phyloP scores from a whole-genome alignment of 2,113 vertebrate species.

The Formicarius rufipectus region DNA sequence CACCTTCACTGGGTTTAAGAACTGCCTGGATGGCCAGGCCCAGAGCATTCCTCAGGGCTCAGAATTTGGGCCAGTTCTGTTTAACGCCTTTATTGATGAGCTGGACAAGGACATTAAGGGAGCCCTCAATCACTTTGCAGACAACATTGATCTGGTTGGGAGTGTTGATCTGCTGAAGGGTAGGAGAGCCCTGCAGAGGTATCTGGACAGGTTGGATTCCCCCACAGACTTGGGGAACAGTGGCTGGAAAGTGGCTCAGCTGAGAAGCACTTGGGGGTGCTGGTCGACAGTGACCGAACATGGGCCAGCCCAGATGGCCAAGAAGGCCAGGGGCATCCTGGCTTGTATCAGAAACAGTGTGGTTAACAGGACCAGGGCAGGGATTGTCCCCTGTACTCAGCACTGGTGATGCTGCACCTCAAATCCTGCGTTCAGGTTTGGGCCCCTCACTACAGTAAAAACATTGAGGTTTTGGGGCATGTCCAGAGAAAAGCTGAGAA shows the following conservation, averaged over 20 bases:
- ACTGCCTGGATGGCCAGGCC: background rate
- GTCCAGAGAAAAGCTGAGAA: background rate
- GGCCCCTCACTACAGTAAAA: background rate
- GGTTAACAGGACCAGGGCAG: background rate
- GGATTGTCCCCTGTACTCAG: too few relatives aligned
- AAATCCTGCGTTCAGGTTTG: background rate
- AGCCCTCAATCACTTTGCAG: background rate
- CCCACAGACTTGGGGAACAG: background rate
- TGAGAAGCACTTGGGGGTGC: background rate
- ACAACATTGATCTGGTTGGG: background rate
- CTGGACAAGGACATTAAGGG: background rate
- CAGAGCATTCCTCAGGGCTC: background rate
- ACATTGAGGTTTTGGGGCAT: rapidly evolving
- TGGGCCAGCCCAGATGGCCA: background rate
- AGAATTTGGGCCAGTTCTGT: background rate
- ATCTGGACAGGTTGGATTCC: background rate
- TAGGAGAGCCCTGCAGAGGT: background rate
- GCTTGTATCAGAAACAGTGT: background rate
- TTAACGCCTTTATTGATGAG: background rate
- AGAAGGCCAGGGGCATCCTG: background rate
- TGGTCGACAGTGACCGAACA: background rate
- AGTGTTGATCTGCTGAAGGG: background rate
- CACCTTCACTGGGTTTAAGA: background rate
- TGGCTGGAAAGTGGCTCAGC: background rate
- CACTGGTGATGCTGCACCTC: background rate